A percentile compares a stretch with the other conserved stretches of the same genome.
Conservation (phyloP, 1,140 invertebrate genomes). For the Pristionchus pacificus region DNA sequence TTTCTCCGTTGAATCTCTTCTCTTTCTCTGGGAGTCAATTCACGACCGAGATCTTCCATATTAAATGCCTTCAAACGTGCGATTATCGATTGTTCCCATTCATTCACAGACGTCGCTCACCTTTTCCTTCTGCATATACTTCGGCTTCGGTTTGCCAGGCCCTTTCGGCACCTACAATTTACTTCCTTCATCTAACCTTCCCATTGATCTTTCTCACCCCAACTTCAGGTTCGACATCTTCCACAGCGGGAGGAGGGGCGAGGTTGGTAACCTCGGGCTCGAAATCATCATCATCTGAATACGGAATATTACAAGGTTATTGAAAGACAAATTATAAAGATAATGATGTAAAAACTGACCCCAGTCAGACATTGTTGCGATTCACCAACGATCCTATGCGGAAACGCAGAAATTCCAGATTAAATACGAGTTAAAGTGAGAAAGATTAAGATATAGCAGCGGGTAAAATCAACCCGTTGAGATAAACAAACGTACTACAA, state of each 20-base stretch:
- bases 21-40: constrained; percentile 22
- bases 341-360: background rate
- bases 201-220: constrained; percentile 6
- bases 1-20: constrained; percentile 22
- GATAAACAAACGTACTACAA: too few species aligned
- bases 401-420: background rate
- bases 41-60: constrained; percentile 29
- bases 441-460: background rate
- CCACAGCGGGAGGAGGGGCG: constrained; percentile 15
- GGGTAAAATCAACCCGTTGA: too few species aligned
- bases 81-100: too few species aligned
- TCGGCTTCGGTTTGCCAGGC: background rate
- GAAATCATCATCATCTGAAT: constrained; percentile 33
- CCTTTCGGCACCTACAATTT: background rate
- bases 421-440: background rate
- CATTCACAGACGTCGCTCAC: too few species aligned
- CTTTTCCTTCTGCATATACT: background rate
- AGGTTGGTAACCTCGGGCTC: constrained; percentile 25
- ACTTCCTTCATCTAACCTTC: background rate
- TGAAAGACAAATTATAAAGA: background rate
- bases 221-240: constrained; percentile 9
- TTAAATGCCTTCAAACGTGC: constrained; percentile 2
- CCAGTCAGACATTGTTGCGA: background rate
- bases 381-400: background rate
- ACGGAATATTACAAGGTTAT: background rate